Evolutionary conservation across 2,113 vertebrate species (phyloP), one percentile per base, ranked within the genome.

Genomic region (Dryoscopus gambensis): DNA sequence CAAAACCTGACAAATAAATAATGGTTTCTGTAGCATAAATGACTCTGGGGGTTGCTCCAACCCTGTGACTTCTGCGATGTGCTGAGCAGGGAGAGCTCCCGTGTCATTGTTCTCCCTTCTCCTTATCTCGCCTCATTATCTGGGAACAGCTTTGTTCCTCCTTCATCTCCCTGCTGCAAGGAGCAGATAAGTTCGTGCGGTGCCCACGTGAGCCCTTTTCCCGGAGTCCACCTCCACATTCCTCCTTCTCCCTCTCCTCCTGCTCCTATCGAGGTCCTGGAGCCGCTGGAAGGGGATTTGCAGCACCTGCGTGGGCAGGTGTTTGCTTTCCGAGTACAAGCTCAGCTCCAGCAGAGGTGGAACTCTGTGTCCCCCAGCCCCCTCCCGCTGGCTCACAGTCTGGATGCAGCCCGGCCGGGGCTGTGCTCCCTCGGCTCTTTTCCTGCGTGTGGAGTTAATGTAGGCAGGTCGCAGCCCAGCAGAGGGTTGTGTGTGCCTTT

Each of bases 311-410:
- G 0, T 2, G 21, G 6, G 27, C 21, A 21, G 37, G 7, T 17
- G 35, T 50, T 60, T 17, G 10, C 18, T 33, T 6, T 3, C 12
- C 13, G 12, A 5, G 2, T 7, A 4, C 22, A 8, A 4, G 21
- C 6, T 40, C n/a, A 2, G 28, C 56, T 73, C 15, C 63, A 20
- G 37, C 1, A 22, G 42, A 17, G n/a, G 28, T 7, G 47, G 37
- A 47, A 6, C 35, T 13, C 40, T 8, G 24, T 65, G 22, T 19
- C 53, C 28, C 37, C 2, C 35, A 33, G 75, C n/a, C 31, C 5
- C 13, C 1, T 15, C 1, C 27, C n/a, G 1, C 24, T 14, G 67
- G 27, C 63, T 44, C 27, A 0, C 1, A 2, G 23, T 12, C 49
- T 12, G 62, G 49, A 3, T 53, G 67, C 69, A 35, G 49, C 63